These are phyloP conservation scores for Tilapia sparmanii DNA, from an alignment of 2,113 vertebrate species.

Conservation along the genomic window DNA sequence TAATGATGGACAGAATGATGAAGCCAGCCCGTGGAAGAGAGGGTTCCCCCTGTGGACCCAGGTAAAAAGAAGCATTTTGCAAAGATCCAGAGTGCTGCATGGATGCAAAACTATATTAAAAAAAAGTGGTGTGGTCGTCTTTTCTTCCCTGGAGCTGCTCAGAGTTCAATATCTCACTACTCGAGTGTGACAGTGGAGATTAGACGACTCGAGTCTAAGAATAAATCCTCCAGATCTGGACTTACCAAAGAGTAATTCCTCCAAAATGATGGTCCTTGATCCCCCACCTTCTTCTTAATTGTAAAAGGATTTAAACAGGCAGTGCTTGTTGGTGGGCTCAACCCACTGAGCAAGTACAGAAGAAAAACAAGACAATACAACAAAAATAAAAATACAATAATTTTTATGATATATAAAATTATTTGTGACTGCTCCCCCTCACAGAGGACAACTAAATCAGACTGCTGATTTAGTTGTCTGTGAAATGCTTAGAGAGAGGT, in stretches of 20 bases:
- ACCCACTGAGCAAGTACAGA: neutral
- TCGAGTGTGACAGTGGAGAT: slow-evolving; percentile 19
- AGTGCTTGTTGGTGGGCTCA: neutral
- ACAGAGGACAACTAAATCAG: neutral
- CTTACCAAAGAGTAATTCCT: slow-evolving; percentile 57
- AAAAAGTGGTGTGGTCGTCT: neutral
- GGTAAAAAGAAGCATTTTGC: slow-evolving; percentile 26
- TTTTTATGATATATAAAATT: neutral
- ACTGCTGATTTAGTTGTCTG: neutral
- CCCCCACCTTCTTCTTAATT: slow-evolving; percentile 41
- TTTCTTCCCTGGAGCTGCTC: neutral
- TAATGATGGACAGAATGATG: slow-evolving; percentile 61
- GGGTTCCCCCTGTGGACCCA: slow-evolving; percentile 8
- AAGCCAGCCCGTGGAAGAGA: slow-evolving; percentile 60
- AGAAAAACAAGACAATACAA: neutral
- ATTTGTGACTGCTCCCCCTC: neutral
- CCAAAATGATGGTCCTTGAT: slow-evolving; percentile 51
- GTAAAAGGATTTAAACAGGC: slow-evolving; percentile 2
- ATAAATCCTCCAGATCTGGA: slow-evolving; percentile 60
- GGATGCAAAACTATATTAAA: neutral
- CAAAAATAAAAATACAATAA: neutral
- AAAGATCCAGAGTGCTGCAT: slow-evolving; percentile 5
- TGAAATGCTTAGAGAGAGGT: neutral
- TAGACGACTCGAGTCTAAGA: slow-evolving; percentile 40
- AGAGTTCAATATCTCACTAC: neutral